These are phyloP conservation scores for Podarcis raffonei DNA, from an alignment of 2,113 vertebrate genomes.

Conservation along the genomic window DNA sequence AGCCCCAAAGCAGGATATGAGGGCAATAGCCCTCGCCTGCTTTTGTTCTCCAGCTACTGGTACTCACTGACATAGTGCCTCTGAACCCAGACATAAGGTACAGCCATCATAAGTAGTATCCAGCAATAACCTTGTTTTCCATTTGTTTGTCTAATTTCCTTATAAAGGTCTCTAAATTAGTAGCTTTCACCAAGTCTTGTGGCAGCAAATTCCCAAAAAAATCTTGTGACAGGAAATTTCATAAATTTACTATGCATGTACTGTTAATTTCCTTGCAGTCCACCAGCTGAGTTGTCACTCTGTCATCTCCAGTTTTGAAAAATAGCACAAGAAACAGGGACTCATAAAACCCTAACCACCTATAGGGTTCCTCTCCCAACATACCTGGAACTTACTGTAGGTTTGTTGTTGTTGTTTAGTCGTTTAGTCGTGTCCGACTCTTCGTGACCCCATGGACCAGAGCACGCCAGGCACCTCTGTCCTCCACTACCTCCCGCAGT, in stretches of 20 bases:
- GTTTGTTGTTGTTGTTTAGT: no score
- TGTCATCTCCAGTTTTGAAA: not conserved
- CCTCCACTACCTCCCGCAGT: no score
- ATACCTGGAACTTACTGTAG: conserved; percentile 24
- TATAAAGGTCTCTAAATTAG: not conserved
- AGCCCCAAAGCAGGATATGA: not conserved
- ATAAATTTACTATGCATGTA: no score
- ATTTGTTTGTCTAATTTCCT: no score
- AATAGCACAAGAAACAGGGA: not conserved
- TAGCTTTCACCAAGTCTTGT: not conserved
- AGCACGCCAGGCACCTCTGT: no score
- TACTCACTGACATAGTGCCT: not conserved
- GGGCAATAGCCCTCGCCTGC: not conserved
- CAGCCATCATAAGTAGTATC: not conserved
- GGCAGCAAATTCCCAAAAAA: not conserved
- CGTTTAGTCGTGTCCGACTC: no score
- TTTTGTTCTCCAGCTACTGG: not conserved
- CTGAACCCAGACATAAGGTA: not conserved
- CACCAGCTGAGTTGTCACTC: not conserved
- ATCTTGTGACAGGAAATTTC: no score
- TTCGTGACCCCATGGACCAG: no score
- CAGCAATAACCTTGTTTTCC: not conserved
- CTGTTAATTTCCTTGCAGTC: not conserved
- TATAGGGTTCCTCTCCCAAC: not conserved
- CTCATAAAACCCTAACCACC: not conserved